phyloP scores from a whole-genome alignment of 1,140 invertebrate genomes.

The silkworm (Bombyx mori) region DNA sequence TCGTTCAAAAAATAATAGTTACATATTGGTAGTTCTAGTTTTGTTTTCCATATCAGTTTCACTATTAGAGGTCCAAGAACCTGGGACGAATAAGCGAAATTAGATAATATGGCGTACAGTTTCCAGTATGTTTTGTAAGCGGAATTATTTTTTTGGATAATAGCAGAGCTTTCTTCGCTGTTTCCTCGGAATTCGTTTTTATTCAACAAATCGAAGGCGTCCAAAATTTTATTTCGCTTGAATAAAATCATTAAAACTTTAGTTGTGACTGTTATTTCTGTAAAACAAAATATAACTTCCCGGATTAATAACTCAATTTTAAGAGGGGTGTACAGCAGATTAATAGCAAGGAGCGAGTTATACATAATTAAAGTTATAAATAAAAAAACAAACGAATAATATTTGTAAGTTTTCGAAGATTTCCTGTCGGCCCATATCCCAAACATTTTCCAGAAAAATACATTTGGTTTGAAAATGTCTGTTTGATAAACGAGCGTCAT shows the following conservation, averaged over 20 bases:
- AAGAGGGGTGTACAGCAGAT: conserved; percentile 34
- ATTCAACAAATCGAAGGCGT: conserved; percentile 33
- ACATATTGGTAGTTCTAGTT: conserved; percentile 38
- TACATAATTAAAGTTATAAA: conserved; percentile 29
- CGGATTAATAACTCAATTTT: conserved; percentile 39
- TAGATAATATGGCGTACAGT: conserved; percentile 22
- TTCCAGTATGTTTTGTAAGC: conserved; percentile 33
- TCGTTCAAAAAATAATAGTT: conserved; percentile 50
- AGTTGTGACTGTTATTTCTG: conserved; percentile 28
- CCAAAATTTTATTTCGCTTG: conserved; percentile 33
- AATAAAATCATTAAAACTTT: conserved; percentile 41
- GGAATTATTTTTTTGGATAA: conserved; percentile 21
- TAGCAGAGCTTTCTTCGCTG: conserved; percentile 22
- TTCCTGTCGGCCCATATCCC: conserved; percentile 33
- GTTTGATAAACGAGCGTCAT: conserved; percentile 10
- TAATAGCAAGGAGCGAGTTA: conserved; percentile 34
- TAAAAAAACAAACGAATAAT: conserved; percentile 31
- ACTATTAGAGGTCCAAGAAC: conserved; percentile 28
- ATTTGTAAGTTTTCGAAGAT: conserved; percentile 30
- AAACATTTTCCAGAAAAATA: conserved; percentile 31
- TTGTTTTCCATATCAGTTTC: conserved; percentile 25
- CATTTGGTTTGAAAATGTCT: conserved; percentile 32
- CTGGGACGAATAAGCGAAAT: conserved; percentile 29
- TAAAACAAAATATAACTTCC: conserved; percentile 50
- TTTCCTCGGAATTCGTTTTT: conserved; percentile 32